Percentiles rank a stretch among this genome's conserved stretches.
Evolutionary conservation across 2,113 vertebrate species (phyloP).

Genomic region (Sinocyclocheilus maitianheensis): DNA sequence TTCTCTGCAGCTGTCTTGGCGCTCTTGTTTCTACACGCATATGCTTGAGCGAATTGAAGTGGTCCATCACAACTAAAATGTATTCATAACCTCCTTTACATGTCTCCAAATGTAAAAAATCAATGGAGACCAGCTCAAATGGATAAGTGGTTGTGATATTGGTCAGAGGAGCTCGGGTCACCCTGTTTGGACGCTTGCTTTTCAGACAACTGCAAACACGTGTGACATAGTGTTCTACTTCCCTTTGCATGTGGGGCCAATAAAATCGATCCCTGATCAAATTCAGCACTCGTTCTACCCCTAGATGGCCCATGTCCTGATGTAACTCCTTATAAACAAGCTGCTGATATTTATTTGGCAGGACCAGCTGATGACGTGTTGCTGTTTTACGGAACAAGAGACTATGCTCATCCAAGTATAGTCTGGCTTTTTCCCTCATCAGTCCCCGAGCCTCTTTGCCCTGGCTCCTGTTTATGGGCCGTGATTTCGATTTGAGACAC

Average conservation of each 20-base stretch:
- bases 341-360: neutral
- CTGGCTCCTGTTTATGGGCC: neutral
- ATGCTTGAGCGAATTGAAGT: too few species aligned
- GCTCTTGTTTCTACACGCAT: too few species aligned
- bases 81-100: too few species aligned
- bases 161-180: too few species aligned
- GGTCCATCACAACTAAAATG: too few species aligned
- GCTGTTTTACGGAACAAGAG: neutral
- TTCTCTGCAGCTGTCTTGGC: too few species aligned
- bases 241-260: neutral
- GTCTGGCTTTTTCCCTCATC: neutral
- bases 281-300: neutral
- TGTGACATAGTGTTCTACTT: constrained; percentile 1
- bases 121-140: too few species aligned
- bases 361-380: neutral
- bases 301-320: neutral
- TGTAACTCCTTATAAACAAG: neutral
- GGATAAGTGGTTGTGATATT: too few species aligned
- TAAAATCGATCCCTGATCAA: neutral
- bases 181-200: too few species aligned
- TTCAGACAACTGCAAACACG: neutral
- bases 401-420: constrained; percentile 1
- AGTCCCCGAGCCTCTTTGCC: neutral
- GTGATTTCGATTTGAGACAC: neutral
- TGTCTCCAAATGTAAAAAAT: too few species aligned